phyloP scores from a whole-genome alignment of 2,888 invertebrate genomes.

The Lapara coniferarum region DNA sequence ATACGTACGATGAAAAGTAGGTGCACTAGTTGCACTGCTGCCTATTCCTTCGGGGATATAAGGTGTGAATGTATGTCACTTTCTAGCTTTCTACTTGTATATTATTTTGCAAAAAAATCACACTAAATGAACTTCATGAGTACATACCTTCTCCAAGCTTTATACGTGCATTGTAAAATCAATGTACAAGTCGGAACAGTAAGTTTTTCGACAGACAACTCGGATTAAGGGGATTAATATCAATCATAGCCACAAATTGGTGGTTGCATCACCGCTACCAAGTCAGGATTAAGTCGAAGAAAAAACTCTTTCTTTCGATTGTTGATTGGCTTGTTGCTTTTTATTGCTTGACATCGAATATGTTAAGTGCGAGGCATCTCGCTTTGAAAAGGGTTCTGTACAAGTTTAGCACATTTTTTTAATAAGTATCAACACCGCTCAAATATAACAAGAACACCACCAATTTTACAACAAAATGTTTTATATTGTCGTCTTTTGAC shows the following conservation, averaged over 20 bases:
- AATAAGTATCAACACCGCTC: no score
- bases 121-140: background rate
- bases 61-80: no score
- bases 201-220: slow-evolving; percentile 57
- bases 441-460: no score
- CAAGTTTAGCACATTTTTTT: no score
- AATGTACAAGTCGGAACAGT: slow-evolving; percentile 46
- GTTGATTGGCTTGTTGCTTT: slow-evolving; percentile 35
- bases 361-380: background rate
- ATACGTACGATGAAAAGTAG: no score
- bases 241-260: slow-evolving; percentile 77
- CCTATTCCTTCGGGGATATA: no score
- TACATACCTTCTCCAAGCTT: slow-evolving; percentile 22
- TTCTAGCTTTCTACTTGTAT: no score
- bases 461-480: no score
- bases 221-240: slow-evolving; percentile 77
- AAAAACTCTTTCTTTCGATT: slow-evolving; percentile 33
- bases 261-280: slow-evolving; percentile 67
- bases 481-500: no score
- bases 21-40: no score
- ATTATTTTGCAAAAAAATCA: background rate
- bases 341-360: slow-evolving; percentile 34
- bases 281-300: slow-evolving; percentile 43
- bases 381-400: background rate
- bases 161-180: slow-evolving; percentile 28